Base-by-base conservation (phyloP, 2,113 vertebrate genomes). In the Vimba vimba region DNA sequence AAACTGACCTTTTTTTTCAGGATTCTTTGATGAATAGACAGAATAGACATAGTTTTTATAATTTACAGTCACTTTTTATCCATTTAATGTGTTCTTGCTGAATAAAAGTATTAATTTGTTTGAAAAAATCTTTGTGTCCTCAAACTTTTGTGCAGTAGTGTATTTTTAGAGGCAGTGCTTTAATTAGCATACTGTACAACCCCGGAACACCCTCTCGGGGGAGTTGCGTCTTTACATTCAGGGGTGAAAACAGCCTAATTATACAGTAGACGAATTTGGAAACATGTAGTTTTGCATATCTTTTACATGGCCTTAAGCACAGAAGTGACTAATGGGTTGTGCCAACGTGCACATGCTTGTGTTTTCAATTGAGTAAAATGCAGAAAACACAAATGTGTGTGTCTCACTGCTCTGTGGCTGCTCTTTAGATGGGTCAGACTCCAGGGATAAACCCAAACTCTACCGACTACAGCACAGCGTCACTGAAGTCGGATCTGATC, bases 401-500 rank as follows among this genome's bases (percentile, higher is more conserved):
- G 79, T 73, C 80, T 92, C 79, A 91, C n/a, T 83, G 17, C 9
- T 79, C 6, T 88, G 27, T 74, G 90, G 6, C 89, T 83, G 33
- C 88, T 57, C 86, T 88, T 0, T 91, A 99, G 98, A 99, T 84
- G 98, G 98, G 2, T 99, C 98, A 10, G 98, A 99, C 93, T 99
- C 98, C 39, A 95, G 97, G 90, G 98, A 99, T 91, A 99, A 99
- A 91, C 98, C 98, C 88, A 99, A 99, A 93, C 96, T 99, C 15
- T 99, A 99, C 92, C 95, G 98, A 87, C 96, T 99, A n/a, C 97
- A 99, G 55, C 92, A 96, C 88, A 99, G 97, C 85, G 95, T 99
- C 85, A 99, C 98, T 0, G 97, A 99, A 95, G 97, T 99, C n/a
- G 98, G 98, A 88, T 97, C 97, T 0, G 98, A 99, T 90, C 97